Conservation (phyloP, 64 coral and sea anemone species). For the Stichodactyla mertensii region DNA sequence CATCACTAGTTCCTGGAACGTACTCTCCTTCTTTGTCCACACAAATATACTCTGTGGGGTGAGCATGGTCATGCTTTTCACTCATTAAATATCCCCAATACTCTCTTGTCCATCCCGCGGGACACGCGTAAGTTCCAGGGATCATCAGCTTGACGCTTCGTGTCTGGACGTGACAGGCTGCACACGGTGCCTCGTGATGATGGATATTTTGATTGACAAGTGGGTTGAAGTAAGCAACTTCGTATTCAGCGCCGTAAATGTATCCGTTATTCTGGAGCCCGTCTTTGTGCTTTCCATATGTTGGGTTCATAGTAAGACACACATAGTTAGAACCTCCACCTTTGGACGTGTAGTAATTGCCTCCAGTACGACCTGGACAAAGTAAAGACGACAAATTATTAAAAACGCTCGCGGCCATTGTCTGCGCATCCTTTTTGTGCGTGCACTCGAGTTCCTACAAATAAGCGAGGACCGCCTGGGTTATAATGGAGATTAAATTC, state of each 20-base stretch:
- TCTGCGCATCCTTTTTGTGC: too few species aligned
- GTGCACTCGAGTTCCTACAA: too few species aligned
- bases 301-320: slow-evolving; percentile 8
- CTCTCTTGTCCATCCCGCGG: slow-evolving; percentile 37
- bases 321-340: slow-evolving; percentile 20
- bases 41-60: slow-evolving; percentile 36
- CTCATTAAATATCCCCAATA: slow-evolving; percentile 23
- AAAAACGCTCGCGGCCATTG: not conserved
- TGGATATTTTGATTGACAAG: slow-evolving; percentile 9
- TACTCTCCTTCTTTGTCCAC: slow-evolving; percentile 29
- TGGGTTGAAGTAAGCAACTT: not conserved
- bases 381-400: not conserved
- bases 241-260: slow-evolving; percentile 38
- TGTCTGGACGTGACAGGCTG: slow-evolving; percentile 21
- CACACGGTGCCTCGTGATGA: slow-evolving; percentile 38
- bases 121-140: slow-evolving; percentile 34
- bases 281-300: slow-evolving; percentile 11
- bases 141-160: slow-evolving; percentile 29
- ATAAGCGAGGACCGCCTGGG: too few species aligned
- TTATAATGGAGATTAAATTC: too few species aligned
- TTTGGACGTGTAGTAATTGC: not conserved
- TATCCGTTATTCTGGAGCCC: not conserved
- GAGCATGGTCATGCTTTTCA: not conserved
- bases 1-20: slow-evolving; percentile 12
- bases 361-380: slow-evolving; percentile 17